phyloP scores from a whole-genome alignment of 92 coral and sea anemone genomes.

The Paragorgia papillata region DNA sequence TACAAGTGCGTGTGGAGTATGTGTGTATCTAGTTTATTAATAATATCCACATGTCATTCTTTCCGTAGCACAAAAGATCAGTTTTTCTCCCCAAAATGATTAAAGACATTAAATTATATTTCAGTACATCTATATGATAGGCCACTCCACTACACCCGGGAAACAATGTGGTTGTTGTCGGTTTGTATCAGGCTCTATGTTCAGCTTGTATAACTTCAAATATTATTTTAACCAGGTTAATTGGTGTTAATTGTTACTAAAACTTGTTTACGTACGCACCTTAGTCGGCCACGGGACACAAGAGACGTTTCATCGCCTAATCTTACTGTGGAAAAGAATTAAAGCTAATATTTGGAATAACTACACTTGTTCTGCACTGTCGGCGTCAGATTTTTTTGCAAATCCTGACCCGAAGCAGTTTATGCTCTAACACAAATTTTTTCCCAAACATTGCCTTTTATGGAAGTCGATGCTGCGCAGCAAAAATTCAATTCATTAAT shows the following conservation, averaged over 20 bases:
- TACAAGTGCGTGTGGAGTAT: no score
- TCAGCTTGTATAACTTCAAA: background rate
- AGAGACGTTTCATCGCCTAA: background rate
- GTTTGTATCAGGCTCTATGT: background rate
- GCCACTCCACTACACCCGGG: no score
- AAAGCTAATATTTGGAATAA: conserved; percentile 16
- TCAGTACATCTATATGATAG: no score
- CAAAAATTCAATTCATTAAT: background rate
- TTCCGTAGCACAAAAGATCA: no score
- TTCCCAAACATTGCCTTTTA: conserved; percentile 22
- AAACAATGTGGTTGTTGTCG: no score
- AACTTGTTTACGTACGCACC: conserved; percentile 28
- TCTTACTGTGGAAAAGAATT: background rate
- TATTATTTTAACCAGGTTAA: conserved; percentile 31
- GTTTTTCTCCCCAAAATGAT: no score
- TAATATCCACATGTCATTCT: no score
- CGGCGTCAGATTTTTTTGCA: conserved; percentile 2
- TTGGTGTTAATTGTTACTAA: conserved; percentile 37
- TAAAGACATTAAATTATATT: no score
- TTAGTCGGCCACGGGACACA: conserved; percentile 13
- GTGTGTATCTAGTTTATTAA: no score
- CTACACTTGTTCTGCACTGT: conserved; percentile 6
- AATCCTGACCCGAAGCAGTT: background rate
- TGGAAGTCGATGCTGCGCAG: background rate
- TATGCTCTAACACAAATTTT: background rate